phyloP scores from a whole-genome alignment of 2,113 vertebrate genomes.

The Xiphophorus hellerii region DNA sequence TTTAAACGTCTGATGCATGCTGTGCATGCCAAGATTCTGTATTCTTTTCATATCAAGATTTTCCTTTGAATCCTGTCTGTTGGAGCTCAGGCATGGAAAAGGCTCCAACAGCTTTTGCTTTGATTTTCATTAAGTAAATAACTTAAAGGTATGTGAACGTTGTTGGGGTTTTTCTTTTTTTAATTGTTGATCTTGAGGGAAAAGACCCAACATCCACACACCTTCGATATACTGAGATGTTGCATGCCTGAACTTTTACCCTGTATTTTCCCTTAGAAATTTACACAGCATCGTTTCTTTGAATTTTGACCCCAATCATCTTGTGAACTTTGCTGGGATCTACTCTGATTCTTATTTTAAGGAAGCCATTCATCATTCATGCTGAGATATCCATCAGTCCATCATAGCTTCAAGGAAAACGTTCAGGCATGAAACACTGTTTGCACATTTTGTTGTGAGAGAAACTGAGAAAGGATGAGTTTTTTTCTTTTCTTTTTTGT shows the following conservation, averaged over 20 bases:
- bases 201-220: background rate
- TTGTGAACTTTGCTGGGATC: background rate
- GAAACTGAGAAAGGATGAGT: conserved; percentile 8
- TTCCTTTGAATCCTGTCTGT: no score
- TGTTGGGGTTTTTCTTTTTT: background rate
- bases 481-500: background rate
- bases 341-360: conserved; percentile 22
- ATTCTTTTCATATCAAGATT: no score
- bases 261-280: background rate
- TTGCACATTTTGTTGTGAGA: conserved; percentile 32
- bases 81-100: no score
- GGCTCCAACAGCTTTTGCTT: no score
- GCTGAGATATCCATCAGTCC: conserved; percentile 26
- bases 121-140: background rate
- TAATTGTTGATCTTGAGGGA: background rate
- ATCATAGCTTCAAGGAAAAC: conserved; percentile 36
- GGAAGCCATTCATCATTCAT: conserved; percentile 47
- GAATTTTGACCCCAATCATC: conserved; percentile 8
- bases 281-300: background rate
- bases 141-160: background rate
- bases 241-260: background rate
- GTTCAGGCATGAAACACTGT: conserved; percentile 25
- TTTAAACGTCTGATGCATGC: no score
- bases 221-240: background rate
- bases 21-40: no score